phyloP scores from a whole-genome alignment of 1,140 invertebrate species.

The Tetragonula clypearis region DNA sequence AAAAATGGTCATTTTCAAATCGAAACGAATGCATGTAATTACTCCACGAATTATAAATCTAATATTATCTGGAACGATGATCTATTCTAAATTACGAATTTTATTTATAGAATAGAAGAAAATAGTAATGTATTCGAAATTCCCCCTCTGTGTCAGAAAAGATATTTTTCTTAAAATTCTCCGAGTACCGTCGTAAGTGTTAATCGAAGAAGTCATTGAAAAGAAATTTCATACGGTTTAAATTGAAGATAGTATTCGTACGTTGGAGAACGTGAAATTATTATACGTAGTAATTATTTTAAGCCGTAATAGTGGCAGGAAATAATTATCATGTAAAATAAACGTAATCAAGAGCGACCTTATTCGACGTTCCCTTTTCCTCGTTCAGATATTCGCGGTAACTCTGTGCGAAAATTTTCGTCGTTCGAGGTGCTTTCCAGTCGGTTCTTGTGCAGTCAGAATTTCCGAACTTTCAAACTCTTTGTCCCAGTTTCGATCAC shows the following conservation, averaged over 20 bases:
- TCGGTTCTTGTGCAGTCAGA: neutral
- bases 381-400: neutral
- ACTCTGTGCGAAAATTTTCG: neutral
- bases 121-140: neutral
- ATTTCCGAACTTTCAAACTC: neutral
- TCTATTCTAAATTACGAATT: neutral
- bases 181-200: too few relatives aligned
- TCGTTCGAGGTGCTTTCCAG: neutral
- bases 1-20: neutral
- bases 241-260: too few relatives aligned
- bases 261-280: neutral
- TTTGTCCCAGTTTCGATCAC: conserved; percentile 1
- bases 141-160: too few relatives aligned
- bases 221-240: too few relatives aligned
- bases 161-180: too few relatives aligned
- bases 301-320: neutral
- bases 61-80: too few relatives aligned
- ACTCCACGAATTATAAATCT: too few relatives aligned
- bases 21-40: too few relatives aligned
- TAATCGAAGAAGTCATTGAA: too few relatives aligned
- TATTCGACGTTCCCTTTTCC: neutral
- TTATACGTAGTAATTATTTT: neutral
- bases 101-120: neutral
- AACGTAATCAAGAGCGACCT: neutral
- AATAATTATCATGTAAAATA: neutral